phyloP scores from a whole-genome alignment of 2,797 vertebrate genomes.

The Prionace glauca region DNA sequence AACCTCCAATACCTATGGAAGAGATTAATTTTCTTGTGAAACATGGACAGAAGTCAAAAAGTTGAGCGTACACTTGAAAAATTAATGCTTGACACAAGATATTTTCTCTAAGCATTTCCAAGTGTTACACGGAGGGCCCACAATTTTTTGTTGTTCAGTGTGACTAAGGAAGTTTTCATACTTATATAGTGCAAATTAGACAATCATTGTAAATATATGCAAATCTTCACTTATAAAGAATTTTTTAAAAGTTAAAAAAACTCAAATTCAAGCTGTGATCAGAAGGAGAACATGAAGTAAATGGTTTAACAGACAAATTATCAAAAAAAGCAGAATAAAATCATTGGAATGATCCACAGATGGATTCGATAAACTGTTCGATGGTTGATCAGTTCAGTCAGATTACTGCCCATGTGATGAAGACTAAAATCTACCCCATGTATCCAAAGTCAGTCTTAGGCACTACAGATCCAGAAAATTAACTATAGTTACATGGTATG shows the following conservation, averaged over 20 bases:
- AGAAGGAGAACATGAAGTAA: not conserved
- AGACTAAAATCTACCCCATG: not conserved
- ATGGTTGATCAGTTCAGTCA: not conserved
- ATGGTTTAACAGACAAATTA: not conserved
- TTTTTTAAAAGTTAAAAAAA: not conserved
- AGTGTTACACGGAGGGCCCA: not conserved
- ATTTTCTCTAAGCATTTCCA: not conserved
- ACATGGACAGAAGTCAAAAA: not conserved
- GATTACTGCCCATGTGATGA: not conserved
- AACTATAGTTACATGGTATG: not conserved
- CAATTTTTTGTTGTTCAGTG: not conserved
- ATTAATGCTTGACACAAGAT: not conserved
- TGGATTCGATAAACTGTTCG: not conserved
- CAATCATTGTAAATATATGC: not conserved
- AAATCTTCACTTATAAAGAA: not conserved
- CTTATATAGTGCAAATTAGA: constrained; percentile 10
- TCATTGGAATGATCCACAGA: not conserved
- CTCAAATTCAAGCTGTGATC: not conserved
- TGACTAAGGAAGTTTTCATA: not conserved
- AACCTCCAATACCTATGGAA: not conserved
- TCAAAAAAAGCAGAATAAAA: not conserved
- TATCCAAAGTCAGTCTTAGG: not conserved
- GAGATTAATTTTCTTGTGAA: not conserved
- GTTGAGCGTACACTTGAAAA: not conserved
- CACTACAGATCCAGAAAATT: not conserved